Percentiles rank a stretch among this genome's conserved stretches.
These are phyloP conservation scores for Drosophila formosana DNA, from an alignment of 2,888 invertebrate species.

Conservation along the genomic window DNA sequence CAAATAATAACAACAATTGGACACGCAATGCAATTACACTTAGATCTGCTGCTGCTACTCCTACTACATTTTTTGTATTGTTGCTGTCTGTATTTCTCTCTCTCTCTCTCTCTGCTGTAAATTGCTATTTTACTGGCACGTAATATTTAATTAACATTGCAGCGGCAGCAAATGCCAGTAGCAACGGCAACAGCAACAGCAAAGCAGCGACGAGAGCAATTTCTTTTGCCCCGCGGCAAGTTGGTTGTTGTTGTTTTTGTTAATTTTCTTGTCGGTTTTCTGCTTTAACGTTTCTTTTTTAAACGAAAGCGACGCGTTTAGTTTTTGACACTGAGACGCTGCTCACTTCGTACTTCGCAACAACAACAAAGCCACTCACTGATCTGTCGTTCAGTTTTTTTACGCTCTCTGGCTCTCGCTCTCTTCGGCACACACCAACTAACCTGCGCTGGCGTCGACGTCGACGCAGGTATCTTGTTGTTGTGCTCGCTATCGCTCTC, in stretches of 20 bases:
- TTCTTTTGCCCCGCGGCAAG: slow-evolving; percentile 56
- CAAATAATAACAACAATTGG: slow-evolving; percentile 63
- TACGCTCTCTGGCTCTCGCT: slow-evolving; percentile 26
- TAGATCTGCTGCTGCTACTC: slow-evolving; percentile 42
- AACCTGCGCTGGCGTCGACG: slow-evolving; percentile 25
- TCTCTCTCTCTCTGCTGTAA: slow-evolving; percentile 52
- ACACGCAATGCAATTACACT: slow-evolving; percentile 76
- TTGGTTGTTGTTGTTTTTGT: slow-evolving; percentile 42
- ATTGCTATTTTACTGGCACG: slow-evolving; percentile 70
- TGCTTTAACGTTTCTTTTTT: slow-evolving; percentile 51
- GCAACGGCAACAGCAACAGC: slow-evolving; percentile 25
- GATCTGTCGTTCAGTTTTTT: slow-evolving; percentile 41
- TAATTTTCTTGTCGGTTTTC: slow-evolving; percentile 33
- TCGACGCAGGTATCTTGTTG: slow-evolving; percentile 44
- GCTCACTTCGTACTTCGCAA: slow-evolving; percentile 19
- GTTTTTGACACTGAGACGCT: slow-evolving; percentile 57
- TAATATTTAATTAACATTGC: slow-evolving; percentile 75
- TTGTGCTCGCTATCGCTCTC: slow-evolving; percentile 32
- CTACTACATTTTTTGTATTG: background rate
- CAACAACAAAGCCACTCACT: slow-evolving; percentile 39
- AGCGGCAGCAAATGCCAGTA: slow-evolving; percentile 43
- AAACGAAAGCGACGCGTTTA: slow-evolving; percentile 75
- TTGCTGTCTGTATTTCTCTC: slow-evolving; percentile 14
- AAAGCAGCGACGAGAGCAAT: slow-evolving; percentile 36
- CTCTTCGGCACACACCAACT: slow-evolving; percentile 14